Percentiles rank a stretch among this genome's conserved stretches.
phyloP scores from a whole-genome alignment of 2,888 invertebrate genomes.

The Aplocera efformata region DNA sequence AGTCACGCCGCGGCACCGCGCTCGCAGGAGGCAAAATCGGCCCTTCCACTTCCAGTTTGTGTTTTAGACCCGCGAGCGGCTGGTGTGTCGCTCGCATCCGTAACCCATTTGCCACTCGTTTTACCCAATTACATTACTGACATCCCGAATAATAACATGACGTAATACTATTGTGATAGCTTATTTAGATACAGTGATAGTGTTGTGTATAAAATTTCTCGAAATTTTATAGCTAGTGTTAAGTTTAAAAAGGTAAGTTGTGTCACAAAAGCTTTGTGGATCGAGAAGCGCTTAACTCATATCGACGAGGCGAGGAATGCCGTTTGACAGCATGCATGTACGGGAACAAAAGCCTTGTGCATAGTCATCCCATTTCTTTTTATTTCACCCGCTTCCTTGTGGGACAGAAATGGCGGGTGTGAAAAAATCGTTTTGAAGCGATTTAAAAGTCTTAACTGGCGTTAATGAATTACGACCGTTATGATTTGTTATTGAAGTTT shows the following conservation, averaged over 20 bases:
- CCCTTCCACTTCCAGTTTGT: conserved; percentile 63
- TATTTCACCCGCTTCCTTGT: conserved; percentile 60
- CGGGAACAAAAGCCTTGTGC: conserved; percentile 78
- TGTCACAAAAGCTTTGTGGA: conserved; percentile 73
- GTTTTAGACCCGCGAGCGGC: conserved; percentile 67
- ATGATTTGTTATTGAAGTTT: conserved; percentile 40
- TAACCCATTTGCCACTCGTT: conserved; percentile 61
- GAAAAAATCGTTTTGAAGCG: conserved; percentile 26
- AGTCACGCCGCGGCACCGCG: conserved; percentile 43
- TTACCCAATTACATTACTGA: conserved; percentile 56
- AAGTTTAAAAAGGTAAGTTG: conserved; percentile 77
- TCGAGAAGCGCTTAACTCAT: conserved; percentile 73
- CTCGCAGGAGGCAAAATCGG: conserved; percentile 56
- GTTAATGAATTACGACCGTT: conserved; percentile 42
- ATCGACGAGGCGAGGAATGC: conserved; percentile 76
- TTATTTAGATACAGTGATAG: conserved; percentile 54
- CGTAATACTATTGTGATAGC: conserved; percentile 52
- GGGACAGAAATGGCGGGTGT: conserved; percentile 37
- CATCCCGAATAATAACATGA: conserved; percentile 61
- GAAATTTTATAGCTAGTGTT: conserved; percentile 68
- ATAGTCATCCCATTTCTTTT: conserved; percentile 70
- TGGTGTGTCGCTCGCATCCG: conserved; percentile 63
- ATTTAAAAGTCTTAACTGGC: conserved; percentile 19
- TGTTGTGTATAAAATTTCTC: conserved; percentile 60
- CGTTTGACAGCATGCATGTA: conserved; percentile 77